Percentiles rank a stretch among this genome's conserved stretches.
These are phyloP conservation scores for Holothuria glaberrima DNA, from an alignment of 35 echinoderm and acorn worm genomes.

Conservation along the genomic window DNA sequence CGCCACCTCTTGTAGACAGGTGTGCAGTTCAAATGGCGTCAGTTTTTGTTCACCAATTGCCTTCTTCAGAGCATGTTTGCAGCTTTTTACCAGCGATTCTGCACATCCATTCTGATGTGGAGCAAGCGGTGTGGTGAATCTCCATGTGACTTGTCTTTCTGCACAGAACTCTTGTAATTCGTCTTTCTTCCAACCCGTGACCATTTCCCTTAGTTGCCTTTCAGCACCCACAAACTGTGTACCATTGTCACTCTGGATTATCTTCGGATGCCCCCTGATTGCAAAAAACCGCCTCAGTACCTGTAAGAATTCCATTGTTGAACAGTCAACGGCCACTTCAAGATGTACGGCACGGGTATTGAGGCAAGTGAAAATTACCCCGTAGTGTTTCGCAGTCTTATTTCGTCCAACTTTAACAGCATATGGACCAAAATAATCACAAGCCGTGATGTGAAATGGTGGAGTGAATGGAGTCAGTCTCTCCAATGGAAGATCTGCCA, in stretches of 20 bases:
- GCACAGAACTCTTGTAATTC: constrained; percentile 65
- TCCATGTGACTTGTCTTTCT: constrained; percentile 54
- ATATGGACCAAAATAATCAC: constrained; percentile 66
- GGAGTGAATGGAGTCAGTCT: constrained; percentile 68
- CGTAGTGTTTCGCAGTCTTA: constrained; percentile 41
- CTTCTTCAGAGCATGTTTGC: constrained; percentile 64
- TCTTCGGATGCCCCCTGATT: constrained; percentile 46
- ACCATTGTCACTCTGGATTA: constrained; percentile 66
- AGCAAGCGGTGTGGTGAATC: constrained; percentile 61
- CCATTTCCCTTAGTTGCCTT: constrained; percentile 50
- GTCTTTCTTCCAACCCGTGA: constrained; percentile 46
- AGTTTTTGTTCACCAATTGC: constrained; percentile 57
- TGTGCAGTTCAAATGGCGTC: constrained; percentile 60
- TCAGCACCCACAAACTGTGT: constrained; percentile 71
- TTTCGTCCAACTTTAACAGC: not conserved
- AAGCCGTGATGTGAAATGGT: constrained; percentile 66
- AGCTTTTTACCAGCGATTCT: constrained; percentile 68
- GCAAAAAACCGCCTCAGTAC: constrained; percentile 67
- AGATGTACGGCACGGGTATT: constrained; percentile 78
- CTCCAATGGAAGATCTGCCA: constrained; percentile 51
- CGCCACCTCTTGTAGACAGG: constrained; percentile 51
- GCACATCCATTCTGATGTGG: constrained; percentile 83
- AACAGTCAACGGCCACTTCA: constrained; percentile 70
- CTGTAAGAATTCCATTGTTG: constrained; percentile 62
- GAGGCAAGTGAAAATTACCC: constrained; percentile 75